Evolutionary conservation across 1,140 invertebrate genomes (phyloP), one percentile per base, ranked within the genome.

Genomic region (Wiebesia pumilae): DNA sequence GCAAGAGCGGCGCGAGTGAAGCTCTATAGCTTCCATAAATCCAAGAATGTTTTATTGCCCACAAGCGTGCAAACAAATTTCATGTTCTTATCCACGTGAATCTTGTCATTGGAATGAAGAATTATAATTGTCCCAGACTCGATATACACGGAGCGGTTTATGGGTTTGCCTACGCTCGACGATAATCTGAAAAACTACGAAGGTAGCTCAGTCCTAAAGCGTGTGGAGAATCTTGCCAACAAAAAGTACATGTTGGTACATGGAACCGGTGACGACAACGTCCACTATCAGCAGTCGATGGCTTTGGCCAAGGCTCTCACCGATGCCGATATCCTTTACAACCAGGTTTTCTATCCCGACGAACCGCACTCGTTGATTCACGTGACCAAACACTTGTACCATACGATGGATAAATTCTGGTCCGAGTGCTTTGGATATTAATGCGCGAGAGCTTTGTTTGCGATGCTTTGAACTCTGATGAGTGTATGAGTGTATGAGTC

Each of bases 201-300:
- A 85, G 88, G 89, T 21, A 93, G 94, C 35, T 95, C 95, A 89
- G 92, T 96, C 3, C 94, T 94, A 0, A 91, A 91, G 80, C 91
- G 92, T 84, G 94, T 95, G 4, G 91, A 94, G 12, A 94, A 95
- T 40, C 93, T 96, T 27, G 91, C 93, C 35, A 90, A 90, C 27
- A 95, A 95, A 85, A 95, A 95, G 84, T 96, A 94, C 88, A 93
- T 96, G 89, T 89, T 96, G 69, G 94, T 96, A 83, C 96, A 96
- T 88, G 96, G 96, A 0, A 96, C 95, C 19, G 93, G 93, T 16
- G 93, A 95, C 93, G 96, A 96, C 90, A 96, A 96, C 90, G 96
- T 96, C 4, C 96, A 96, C 90, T 96, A 96, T 91, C 96, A 96
- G 89, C 95, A 96, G 85, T 94, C 95, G 2, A 95, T 96, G 94